phyloP scores from a whole-genome alignment of 1,140 invertebrate species.

The Bombus ignitus region DNA sequence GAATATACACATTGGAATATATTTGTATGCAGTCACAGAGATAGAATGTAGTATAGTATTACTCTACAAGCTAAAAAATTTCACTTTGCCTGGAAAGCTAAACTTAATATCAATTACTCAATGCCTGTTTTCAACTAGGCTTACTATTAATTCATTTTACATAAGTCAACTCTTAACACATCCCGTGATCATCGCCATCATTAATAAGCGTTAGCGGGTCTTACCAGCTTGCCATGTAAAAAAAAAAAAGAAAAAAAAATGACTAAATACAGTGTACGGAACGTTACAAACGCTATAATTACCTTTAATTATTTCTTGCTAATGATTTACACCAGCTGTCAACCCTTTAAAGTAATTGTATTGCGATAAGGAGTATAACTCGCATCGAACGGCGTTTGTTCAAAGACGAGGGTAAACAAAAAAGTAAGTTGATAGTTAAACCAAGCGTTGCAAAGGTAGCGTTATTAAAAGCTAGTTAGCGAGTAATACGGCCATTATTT shows the following conservation, averaged over 20 bases:
- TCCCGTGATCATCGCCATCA: background rate
- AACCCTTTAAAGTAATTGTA: background rate
- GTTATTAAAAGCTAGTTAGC: constrained; percentile 5
- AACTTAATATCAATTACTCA: background rate
- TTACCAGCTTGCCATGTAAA: background rate
- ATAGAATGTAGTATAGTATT: background rate
- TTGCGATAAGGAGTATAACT: background rate
- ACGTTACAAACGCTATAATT: background rate
- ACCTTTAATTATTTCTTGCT: background rate
- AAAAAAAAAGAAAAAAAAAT: background rate
- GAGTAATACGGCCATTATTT: constrained; percentile 30
- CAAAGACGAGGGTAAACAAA: background rate
- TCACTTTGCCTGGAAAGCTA: background rate
- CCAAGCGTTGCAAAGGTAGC: background rate
- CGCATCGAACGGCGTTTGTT: background rate
- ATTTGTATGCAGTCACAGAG: background rate
- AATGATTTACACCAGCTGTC: background rate
- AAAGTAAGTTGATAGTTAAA: background rate
- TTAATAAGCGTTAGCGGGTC: background rate
- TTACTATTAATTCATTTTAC: constrained; percentile 2
- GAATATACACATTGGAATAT: background rate
- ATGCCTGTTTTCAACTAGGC: background rate
- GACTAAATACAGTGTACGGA: background rate
- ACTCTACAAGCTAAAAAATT: background rate
- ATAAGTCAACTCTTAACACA: background rate